Evolutionary conservation across 1,140 invertebrate genomes (phyloP), one percentile per base, ranked within the genome.

Genomic region (Tetramorium alpestre): DNA sequence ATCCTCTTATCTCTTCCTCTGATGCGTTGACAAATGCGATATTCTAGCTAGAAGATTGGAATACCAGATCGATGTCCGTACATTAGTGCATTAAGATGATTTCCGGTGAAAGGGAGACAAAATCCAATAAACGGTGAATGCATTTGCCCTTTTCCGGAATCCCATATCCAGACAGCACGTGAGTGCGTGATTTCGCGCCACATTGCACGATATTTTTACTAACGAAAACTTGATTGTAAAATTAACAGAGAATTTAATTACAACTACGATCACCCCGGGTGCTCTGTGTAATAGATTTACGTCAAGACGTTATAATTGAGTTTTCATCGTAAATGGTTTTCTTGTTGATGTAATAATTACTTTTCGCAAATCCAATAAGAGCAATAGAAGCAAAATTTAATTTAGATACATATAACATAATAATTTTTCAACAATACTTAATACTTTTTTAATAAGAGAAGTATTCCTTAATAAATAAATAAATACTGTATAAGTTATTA

Each of bases 71-170:
- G 64, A 51, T 85, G 87, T 89, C 56, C 75, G 25, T 80, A 67
- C 60, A 85, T 89, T 69, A 70, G 65, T 38, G 62, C 56, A 33
- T 87, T 87, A 78, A 76, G 70, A 25, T 49, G 16, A 41, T 86
- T 88, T 89, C 82, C 87, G 87, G 47, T 2, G 28, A 70, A 76
- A 72, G 51, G 44, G 54, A 38, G 28, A 75, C n/a, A 70, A 86
- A 81, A 89, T 86, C 62, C 77, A 88, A 76, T 89, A 86, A 84
- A 88, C 82, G 44, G 44, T 16, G 3, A 60, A 60, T 65, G 28
- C 69, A 78, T 73, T 82, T 73, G 67, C 18, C 69, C 38, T 51
- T 16, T 33, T 47, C 67, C 54, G 67, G 41, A 33, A 67, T 72
- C 6, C 22, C n/a, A 41, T n/a, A 6, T 60, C 13, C n/a, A 41